phyloP scores from a whole-genome alignment of 2,113 vertebrate species.

The Thomomys bottae region DNA sequence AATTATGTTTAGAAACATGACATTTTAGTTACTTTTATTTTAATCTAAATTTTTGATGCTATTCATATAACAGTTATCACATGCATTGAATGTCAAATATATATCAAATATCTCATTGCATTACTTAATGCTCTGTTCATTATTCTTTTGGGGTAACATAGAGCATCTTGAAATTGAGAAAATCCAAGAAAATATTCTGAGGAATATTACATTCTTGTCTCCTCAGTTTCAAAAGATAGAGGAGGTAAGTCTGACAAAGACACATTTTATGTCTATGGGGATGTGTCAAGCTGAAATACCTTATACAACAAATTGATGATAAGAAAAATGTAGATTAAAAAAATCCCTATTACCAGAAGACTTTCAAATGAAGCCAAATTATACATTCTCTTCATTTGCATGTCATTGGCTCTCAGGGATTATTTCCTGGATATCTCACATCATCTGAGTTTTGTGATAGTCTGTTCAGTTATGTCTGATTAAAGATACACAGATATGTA shows the following conservation, averaged over 20 bases:
- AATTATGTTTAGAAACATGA: background rate
- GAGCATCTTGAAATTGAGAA: background rate
- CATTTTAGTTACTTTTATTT: background rate
- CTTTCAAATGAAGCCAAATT: too few relatives aligned
- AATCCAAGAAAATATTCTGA: background rate
- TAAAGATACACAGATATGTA: background rate
- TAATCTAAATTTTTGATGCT: background rate
- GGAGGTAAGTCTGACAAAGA: too few relatives aligned
- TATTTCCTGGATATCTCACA: background rate
- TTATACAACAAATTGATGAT: too few relatives aligned
- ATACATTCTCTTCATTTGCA: background rate
- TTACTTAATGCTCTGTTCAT: background rate
- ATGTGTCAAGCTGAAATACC: too few relatives aligned
- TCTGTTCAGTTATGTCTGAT: background rate
- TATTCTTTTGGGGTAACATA: background rate
- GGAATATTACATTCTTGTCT: background rate
- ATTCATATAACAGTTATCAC: background rate
- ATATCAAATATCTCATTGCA: background rate
- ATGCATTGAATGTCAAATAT: background rate
- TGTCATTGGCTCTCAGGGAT: background rate
- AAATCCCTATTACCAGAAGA: too few relatives aligned
- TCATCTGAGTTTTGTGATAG: background rate
- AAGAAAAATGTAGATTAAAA: too few relatives aligned
- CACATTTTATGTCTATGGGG: too few relatives aligned
- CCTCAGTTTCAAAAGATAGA: too few relatives aligned